Percentiles rank a stretch among this genome's conserved stretches.
phyloP scores from a whole-genome alignment of 2,113 vertebrate species.

The Mesocricetus auratus region DNA sequence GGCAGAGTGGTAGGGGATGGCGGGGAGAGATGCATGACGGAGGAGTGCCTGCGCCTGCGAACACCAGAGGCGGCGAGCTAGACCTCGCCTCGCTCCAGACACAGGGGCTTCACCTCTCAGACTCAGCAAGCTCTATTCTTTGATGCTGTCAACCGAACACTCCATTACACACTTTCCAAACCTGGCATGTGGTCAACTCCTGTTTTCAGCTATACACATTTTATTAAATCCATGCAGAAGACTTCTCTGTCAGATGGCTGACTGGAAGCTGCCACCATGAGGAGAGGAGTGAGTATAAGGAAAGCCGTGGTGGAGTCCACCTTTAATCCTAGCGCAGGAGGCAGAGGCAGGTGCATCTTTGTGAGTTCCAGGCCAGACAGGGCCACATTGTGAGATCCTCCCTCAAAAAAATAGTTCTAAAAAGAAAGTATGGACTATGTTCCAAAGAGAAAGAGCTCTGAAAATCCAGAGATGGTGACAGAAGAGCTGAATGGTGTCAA shows the following conservation, averaged over 20 bases:
- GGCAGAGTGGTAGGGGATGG: background rate
- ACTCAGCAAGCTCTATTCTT: background rate
- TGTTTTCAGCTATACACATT: background rate
- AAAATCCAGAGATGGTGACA: background rate
- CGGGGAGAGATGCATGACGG: accelerated
- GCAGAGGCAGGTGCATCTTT: background rate
- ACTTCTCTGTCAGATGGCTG: background rate
- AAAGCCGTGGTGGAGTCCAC: background rate
- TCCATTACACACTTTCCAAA: background rate
- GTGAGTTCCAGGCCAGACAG: background rate
- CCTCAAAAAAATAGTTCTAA: background rate
- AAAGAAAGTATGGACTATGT: background rate
- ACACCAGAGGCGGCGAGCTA: background rate
- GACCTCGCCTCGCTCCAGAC: background rate
- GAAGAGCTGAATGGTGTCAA: background rate
- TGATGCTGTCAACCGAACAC: background rate
- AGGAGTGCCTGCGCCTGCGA: accelerated
- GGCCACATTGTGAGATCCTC: background rate
- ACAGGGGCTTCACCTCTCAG: background rate
- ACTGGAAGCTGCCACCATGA: background rate
- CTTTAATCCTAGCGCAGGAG: background rate
- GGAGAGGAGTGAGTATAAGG: background rate
- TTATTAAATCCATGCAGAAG: background rate
- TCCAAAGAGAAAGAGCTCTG: background rate
- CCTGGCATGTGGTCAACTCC: background rate